A percentile compares a stretch with the other conserved stretches of the same genome.
Evolutionary conservation across 2,113 vertebrate genomes (phyloP).

Genomic region (Melanotaenia duboulayi): DNA sequence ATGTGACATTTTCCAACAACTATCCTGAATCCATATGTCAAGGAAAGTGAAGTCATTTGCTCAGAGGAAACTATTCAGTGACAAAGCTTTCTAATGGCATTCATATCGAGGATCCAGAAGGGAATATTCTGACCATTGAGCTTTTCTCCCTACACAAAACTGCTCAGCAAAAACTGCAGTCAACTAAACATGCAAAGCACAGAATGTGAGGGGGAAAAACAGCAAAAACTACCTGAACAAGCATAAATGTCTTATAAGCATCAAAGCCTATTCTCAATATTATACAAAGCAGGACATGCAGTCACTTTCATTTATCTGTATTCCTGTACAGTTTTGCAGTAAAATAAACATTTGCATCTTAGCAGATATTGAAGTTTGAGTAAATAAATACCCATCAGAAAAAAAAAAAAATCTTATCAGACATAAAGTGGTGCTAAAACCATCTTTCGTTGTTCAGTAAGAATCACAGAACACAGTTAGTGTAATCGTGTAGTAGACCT

Average conservation of each 20-base stretch:
- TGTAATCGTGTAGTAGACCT: constrained; percentile 21
- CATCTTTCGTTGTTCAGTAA: constrained; percentile 18
- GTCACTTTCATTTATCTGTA: constrained; percentile 50
- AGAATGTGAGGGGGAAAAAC: constrained; percentile 14
- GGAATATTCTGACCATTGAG: constrained; percentile 25
- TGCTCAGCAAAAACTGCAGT: constrained; percentile 33
- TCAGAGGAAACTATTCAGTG: constrained; percentile 32
- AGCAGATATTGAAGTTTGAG: constrained; percentile 42
- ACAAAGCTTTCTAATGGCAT: constrained; percentile 44
- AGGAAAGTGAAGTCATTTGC: constrained; percentile 50
- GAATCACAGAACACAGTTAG: constrained; percentile 31
- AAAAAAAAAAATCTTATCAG: constrained; percentile 27
- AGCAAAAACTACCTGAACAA: constrained; percentile 29
- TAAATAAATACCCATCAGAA: constrained; percentile 37
- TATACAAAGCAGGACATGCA: constrained; percentile 28
- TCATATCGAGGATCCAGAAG: constrained; percentile 36
- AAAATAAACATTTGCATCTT: constrained; percentile 50
- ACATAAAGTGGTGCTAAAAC: constrained; percentile 22
- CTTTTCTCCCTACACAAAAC: constrained; percentile 33
- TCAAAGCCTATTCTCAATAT: constrained; percentile 30
- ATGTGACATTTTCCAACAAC: constrained; percentile 26
- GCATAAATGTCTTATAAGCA: constrained; percentile 39
- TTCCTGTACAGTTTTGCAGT: constrained; percentile 24
- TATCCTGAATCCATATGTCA: constrained; percentile 45
- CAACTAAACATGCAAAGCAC: constrained; percentile 40